These are phyloP conservation scores for Rhagologus leucostigma DNA, from an alignment of 2,113 vertebrate species.

Conservation along the genomic window DNA sequence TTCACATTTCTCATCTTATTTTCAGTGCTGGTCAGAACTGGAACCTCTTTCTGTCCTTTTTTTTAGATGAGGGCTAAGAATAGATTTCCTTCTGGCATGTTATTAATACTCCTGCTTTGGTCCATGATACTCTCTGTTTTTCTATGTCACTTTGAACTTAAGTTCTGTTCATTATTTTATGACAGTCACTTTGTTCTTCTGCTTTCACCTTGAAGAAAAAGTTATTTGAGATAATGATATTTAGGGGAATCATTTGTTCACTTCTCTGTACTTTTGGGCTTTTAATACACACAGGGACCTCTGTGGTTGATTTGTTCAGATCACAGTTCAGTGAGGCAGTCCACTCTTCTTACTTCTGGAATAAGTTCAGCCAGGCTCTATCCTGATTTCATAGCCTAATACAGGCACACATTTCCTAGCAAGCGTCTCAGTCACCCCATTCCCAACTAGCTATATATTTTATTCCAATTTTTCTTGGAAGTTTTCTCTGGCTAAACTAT, in stretches of 20 bases:
- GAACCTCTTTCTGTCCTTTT: background rate
- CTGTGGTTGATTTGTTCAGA: background rate
- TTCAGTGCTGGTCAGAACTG: background rate
- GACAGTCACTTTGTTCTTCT: background rate
- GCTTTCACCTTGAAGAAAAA: background rate
- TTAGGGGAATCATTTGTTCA: background rate
- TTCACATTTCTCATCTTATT: conserved; percentile 39
- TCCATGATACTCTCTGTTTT: background rate
- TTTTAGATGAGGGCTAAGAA: background rate
- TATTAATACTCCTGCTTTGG: background rate
- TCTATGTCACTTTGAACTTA: background rate
- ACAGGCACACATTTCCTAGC: background rate
- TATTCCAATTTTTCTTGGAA: background rate
- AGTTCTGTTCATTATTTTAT: background rate
- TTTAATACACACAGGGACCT: background rate
- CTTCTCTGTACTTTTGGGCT: background rate
- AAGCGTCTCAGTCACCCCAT: background rate
- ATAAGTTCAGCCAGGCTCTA: background rate
- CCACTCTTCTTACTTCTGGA: background rate
- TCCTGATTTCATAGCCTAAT: background rate
- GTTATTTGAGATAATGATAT: background rate
- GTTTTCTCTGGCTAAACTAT: background rate
- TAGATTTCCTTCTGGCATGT: background rate
- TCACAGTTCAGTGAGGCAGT: background rate
- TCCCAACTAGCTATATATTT: background rate